Percentiles rank a stretch among this genome's conserved stretches.
These are phyloP conservation scores for Dicaeum eximium DNA, from an alignment of 2,113 vertebrate genomes.

Conservation along the genomic window DNA sequence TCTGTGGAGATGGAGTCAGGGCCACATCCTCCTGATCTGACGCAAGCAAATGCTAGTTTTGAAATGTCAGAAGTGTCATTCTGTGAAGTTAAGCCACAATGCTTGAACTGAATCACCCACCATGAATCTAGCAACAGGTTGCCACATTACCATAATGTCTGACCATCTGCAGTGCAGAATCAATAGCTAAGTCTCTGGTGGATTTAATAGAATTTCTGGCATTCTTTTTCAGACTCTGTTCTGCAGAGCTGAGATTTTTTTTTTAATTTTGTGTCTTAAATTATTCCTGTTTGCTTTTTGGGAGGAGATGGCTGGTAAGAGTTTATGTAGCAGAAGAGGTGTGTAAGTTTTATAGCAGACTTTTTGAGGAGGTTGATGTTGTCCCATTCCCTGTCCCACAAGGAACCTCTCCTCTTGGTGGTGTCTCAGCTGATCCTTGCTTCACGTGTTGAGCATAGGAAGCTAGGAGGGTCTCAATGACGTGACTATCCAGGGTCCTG, in stretches of 20 bases:
- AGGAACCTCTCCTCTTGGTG: neutral
- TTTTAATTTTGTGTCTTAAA: neutral
- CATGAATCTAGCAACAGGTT: constrained; percentile 31
- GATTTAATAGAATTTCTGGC: neutral
- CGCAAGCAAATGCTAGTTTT: neutral
- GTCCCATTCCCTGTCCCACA: neutral
- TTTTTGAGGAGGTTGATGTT: neutral
- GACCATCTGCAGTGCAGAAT: constrained; percentile 29
- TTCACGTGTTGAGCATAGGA: neutral
- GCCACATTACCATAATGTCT: neutral
- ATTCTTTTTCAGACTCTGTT: neutral
- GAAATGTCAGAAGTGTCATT: constrained; percentile 2
- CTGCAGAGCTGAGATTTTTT: neutral
- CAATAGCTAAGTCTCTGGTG: neutral
- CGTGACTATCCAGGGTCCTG: neutral
- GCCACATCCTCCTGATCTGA: neutral
- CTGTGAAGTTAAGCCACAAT: neutral
- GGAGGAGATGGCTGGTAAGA: neutral
- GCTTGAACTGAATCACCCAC: neutral
- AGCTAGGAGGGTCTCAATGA: neutral
- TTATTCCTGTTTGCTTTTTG: neutral
- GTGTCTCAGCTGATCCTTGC: neutral
- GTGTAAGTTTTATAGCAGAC: neutral
- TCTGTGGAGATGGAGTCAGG: neutral
- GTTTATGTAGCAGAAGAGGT: neutral